A percentile compares a stretch with the other conserved stretches of the same genome.
These are phyloP conservation scores for Pocillopora meandrina DNA, from an alignment of 92 coral and sea anemone genomes.

Conservation along the genomic window DNA sequence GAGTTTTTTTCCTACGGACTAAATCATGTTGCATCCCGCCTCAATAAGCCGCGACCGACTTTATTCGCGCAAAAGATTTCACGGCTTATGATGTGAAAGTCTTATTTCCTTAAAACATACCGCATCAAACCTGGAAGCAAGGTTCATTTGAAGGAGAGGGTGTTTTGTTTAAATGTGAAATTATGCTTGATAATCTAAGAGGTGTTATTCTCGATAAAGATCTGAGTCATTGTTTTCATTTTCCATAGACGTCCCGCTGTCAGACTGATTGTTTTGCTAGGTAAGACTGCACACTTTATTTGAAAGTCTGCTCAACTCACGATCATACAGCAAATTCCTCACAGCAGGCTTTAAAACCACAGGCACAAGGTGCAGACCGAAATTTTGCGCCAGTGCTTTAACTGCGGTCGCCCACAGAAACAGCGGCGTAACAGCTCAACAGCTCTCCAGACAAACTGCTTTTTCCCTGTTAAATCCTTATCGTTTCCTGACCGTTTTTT, in stretches of 20 bases:
- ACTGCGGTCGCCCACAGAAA: neutral
- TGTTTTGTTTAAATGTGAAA: too few relatives aligned
- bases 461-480: neutral
- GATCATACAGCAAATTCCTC: slow-evolving; percentile 38
- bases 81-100: too few relatives aligned
- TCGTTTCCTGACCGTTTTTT: neutral
- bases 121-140: too few relatives aligned
- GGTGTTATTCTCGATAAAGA: too few relatives aligned
- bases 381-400: neutral
- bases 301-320: slow-evolving; percentile 34
- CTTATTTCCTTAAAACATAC: too few relatives aligned
- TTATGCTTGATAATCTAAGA: too few relatives aligned
- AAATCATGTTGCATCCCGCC: too few relatives aligned
- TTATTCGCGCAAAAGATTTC: too few relatives aligned
- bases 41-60: too few relatives aligned
- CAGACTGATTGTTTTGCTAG: slow-evolving; percentile 17
- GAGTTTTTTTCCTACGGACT: too few relatives aligned
- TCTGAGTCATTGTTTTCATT: slow-evolving; percentile 18
- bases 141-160: too few relatives aligned
- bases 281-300: slow-evolving; percentile 14
- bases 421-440: neutral
- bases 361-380: neutral
- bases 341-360: slow-evolving; percentile 41
- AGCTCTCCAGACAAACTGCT: slow-evolving; percentile 1
- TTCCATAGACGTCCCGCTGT: slow-evolving; percentile 28